Evolutionary conservation across 2,797 vertebrate genomes (phyloP), one percentile per base, ranked within the genome.

Genomic region (Tenualosa ilisha): DNA sequence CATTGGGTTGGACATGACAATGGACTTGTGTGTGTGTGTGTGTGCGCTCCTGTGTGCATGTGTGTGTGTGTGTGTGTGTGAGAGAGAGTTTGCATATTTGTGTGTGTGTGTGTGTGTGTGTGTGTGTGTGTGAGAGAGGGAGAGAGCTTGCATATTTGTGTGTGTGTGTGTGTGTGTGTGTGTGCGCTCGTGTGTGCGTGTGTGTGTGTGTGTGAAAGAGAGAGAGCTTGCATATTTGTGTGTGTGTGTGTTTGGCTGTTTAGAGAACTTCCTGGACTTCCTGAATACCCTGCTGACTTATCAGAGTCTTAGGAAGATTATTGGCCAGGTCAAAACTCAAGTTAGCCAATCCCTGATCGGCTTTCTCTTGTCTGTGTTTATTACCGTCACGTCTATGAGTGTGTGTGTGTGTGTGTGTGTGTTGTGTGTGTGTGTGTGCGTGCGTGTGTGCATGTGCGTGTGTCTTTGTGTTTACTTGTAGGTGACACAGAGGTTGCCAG

Each of bases 261-360:
- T 56, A 56, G 53, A 56, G 53, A 4, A 61, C 59, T 61, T 26
- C 59, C 59, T 63, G 22, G 5, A 1, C 56, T 22, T 17, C 56
- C 15, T 17, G 3, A n/a, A 59, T n/a, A 20, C 22, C 24, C n/a
- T 26, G 9, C 61, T 65, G 61, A 65, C n/a, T 26, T 24, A 26
- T 65, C 24, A 65, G 8, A 11, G 61, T 65, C 61, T 65, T 65
- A 65, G 24, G 56, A 65, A 26, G 61, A 65, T 65, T 65, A 65
- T 65, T 65, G 61, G 61, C 24, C 24, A 65, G 61, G 26, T 65
- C 61, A 65, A 65, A 65, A 24, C n/a, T n/a, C 61, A 65, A n/a
- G 9, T 65, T n/a, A 65, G 22, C 61, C n/a, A 65, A 65, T 31
- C 63, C 63, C 63, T 65, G 61, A 65, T 65, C n/a, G 12, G 24